Conservation (phyloP, 2,113 vertebrate genomes). For the Dendropsophus ebraccatus region DNA sequence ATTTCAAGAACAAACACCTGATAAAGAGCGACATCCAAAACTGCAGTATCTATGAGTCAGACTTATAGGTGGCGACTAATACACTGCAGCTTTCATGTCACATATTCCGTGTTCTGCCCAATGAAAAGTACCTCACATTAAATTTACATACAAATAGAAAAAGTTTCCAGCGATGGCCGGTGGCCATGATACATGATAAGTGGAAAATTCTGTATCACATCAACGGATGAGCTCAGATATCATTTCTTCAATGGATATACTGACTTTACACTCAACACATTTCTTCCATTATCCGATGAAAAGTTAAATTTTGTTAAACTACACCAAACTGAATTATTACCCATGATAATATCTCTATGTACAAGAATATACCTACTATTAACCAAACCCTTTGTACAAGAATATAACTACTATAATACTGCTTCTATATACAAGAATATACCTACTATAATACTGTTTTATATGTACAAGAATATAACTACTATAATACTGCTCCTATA, state of each 20-base stretch:
- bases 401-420: constrained; percentile 3
- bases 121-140: neutral
- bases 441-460: neutral
- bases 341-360: neutral
- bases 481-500: neutral
- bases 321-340: too few relatives aligned
- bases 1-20: too few relatives aligned
- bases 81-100: neutral
- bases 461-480: neutral
- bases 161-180: neutral
- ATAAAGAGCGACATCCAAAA: neutral
- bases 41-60: neutral
- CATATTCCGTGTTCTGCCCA: neutral
- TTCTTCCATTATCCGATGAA: too few relatives aligned
- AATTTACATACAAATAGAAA: neutral
- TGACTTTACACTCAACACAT: neutral
- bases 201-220: neutral
- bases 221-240: neutral
- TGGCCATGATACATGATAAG: neutral
- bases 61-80: neutral
- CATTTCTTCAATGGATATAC: neutral
- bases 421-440: neutral
- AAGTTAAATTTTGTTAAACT: too few relatives aligned
- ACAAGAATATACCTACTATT: constrained; percentile 8
- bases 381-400: neutral